phyloP scores from a whole-genome alignment of 2,113 vertebrate species.

The Blennius ocellaris region DNA sequence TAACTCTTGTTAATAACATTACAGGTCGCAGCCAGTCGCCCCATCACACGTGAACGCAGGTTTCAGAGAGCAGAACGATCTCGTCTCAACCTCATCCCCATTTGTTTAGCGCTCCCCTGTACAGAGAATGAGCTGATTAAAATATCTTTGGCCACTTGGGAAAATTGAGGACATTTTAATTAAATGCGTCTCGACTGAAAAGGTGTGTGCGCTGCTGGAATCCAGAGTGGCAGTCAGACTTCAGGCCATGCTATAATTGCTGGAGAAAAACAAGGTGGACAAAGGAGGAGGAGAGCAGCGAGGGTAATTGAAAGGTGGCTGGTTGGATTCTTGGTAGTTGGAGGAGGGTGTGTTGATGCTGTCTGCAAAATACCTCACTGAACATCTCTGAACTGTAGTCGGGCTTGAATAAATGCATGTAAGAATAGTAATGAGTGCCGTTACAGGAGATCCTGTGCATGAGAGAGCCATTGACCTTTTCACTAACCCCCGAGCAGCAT shows the following conservation, averaged over 20 bases:
- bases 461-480: slow-evolving; percentile 10
- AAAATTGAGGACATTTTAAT: slow-evolving; percentile 62
- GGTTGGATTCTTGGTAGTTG: slow-evolving; percentile 22
- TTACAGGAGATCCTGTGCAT: neutral
- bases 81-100: slow-evolving; percentile 36
- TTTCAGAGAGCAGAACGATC: slow-evolving; percentile 51
- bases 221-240: slow-evolving; percentile 15
- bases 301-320: slow-evolving; percentile 29
- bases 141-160: slow-evolving; percentile 26
- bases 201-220: slow-evolving; percentile 37
- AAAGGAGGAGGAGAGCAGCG: slow-evolving; percentile 8
- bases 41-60: slow-evolving; percentile 13
- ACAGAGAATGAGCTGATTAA: neutral
- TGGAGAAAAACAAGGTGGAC: slow-evolving; percentile 40
- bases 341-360: slow-evolving; percentile 5
- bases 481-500: slow-evolving; percentile 1
- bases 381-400: neutral
- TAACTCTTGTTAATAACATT: slow-evolving; percentile 35
- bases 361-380: slow-evolving; percentile 16
- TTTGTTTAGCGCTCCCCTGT: slow-evolving; percentile 42
- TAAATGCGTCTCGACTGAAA: slow-evolving; percentile 50
- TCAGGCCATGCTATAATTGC: slow-evolving; percentile 54
- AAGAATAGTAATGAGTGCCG: neutral
- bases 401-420: slow-evolving; percentile 9
- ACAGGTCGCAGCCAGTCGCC: slow-evolving; percentile 35